phyloP scores from a whole-genome alignment of 2,888 invertebrate species.

The Anodontia alba region DNA sequence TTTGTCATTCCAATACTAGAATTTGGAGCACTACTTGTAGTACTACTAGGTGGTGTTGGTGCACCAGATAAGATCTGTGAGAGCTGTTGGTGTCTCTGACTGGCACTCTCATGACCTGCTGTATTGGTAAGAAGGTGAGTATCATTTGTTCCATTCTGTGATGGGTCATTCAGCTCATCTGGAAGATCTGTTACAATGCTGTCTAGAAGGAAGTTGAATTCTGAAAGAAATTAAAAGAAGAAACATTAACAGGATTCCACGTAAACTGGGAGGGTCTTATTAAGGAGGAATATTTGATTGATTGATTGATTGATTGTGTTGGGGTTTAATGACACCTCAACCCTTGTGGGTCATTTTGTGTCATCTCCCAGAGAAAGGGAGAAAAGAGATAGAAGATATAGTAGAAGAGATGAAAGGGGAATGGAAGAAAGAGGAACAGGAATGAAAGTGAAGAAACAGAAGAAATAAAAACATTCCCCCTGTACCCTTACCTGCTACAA shows the following conservation, averaged over 20 bases:
- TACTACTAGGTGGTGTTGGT: constrained; percentile 69
- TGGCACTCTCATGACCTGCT: constrained; percentile 69
- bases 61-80: constrained; percentile 77
- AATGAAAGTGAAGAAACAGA: too few species aligned
- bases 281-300: too few species aligned
- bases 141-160: constrained; percentile 74
- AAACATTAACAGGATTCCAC: background rate
- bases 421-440: too few species aligned
- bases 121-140: constrained; percentile 27
- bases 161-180: constrained; percentile 79
- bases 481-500: too few species aligned
- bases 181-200: constrained; percentile 78
- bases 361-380: too few species aligned
- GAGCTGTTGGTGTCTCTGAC: constrained; percentile 77
- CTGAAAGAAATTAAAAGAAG: constrained; percentile 61
- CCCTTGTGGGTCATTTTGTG: too few species aligned
- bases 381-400: too few species aligned
- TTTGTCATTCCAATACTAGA: constrained; percentile 68
- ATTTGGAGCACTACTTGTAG: constrained; percentile 79
- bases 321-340: too few species aligned
- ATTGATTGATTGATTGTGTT: too few species aligned
- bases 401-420: too few species aligned
- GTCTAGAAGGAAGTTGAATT: constrained; percentile 66
- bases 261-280: too few species aligned
- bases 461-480: too few species aligned